Percentiles rank a stretch among this genome's conserved stretches.
phyloP scores from a whole-genome alignment of 2,888 invertebrate genomes.

The Euproctis similis region DNA sequence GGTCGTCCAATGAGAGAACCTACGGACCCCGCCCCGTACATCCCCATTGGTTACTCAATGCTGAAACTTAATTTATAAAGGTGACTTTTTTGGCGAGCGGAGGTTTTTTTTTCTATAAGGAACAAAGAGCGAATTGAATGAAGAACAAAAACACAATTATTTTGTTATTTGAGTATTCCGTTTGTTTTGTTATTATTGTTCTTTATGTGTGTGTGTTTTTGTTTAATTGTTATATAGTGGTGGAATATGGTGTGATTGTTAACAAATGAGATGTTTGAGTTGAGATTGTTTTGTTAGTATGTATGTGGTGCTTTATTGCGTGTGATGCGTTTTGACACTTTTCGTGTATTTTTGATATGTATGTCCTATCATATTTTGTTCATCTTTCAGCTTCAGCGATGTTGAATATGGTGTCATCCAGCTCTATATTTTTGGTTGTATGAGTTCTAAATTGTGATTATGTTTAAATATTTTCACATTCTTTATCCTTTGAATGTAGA shows the following conservation, averaged over 20 bases:
- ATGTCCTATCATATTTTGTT: neutral
- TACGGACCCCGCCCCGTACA: slow-evolving; percentile 45
- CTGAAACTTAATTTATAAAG: slow-evolving; percentile 74
- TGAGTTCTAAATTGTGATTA: too few relatives aligned
- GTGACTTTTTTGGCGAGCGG: slow-evolving; percentile 71
- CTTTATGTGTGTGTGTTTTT: slow-evolving; percentile 28
- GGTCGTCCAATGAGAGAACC: slow-evolving; percentile 43
- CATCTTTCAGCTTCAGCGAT: slow-evolving; percentile 2
- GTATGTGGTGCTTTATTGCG: slow-evolving; percentile 11
- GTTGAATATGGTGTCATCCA: too few relatives aligned
- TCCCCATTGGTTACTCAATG: slow-evolving; percentile 49
- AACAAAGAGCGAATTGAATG: slow-evolving; percentile 66
- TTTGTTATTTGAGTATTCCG: slow-evolving; percentile 64
- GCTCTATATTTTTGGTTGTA: too few relatives aligned
- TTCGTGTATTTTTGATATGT: slow-evolving; percentile 9
- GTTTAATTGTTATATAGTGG: slow-evolving; percentile 44
- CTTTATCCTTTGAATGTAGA: too few relatives aligned
- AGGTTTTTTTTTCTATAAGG: slow-evolving; percentile 41
- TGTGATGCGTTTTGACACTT: slow-evolving; percentile 21
- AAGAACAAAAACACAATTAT: slow-evolving; percentile 71
- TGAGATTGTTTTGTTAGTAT: slow-evolving; percentile 26
- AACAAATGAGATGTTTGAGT: slow-evolving; percentile 36
- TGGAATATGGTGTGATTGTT: slow-evolving; percentile 28
- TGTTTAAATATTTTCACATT: too few relatives aligned
- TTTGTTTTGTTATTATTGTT: slow-evolving; percentile 47